These are phyloP conservation scores for Riptortus pedestris DNA, from an alignment of 1,140 invertebrate genomes.

Conservation along the genomic window DNA sequence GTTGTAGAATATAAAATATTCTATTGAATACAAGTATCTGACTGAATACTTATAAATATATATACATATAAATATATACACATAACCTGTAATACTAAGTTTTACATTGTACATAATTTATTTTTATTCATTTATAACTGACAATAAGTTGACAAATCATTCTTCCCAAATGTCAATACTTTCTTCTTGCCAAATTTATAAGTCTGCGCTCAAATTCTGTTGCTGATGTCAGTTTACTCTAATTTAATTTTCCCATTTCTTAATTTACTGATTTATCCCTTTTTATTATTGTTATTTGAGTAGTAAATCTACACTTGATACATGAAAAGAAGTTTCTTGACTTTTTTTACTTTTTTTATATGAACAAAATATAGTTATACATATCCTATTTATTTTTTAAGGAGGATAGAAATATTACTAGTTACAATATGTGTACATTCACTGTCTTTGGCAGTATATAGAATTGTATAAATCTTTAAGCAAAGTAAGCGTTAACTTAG, in stretches of 20 bases:
- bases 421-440: slow-evolving; percentile 3
- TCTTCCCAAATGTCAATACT: slow-evolving; percentile 19
- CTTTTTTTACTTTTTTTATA: too few relatives aligned
- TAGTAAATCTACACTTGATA: too few relatives aligned
- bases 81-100: background rate
- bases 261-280: too few relatives aligned
- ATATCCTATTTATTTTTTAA: background rate
- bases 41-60: too few relatives aligned
- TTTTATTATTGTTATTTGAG: too few relatives aligned
- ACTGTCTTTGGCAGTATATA: background rate
- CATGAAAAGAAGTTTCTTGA: too few relatives aligned
- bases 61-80: too few relatives aligned
- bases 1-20: too few relatives aligned
- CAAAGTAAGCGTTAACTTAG: background rate
- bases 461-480: background rate
- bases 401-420: background rate
- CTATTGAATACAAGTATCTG: too few relatives aligned
- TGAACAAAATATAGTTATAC: too few relatives aligned
- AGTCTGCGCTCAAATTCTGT: background rate
- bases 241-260: too few relatives aligned
- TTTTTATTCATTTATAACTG: background rate
- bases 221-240: background rate
- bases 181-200: slow-evolving; percentile 14
- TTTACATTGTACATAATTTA: background rate
- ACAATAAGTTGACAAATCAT: slow-evolving; percentile 18